A percentile compares a stretch with the other conserved stretches of the same genome.
Evolutionary conservation across 1,140 invertebrate genomes (phyloP).

Genomic region (Delia radicum): DNA sequence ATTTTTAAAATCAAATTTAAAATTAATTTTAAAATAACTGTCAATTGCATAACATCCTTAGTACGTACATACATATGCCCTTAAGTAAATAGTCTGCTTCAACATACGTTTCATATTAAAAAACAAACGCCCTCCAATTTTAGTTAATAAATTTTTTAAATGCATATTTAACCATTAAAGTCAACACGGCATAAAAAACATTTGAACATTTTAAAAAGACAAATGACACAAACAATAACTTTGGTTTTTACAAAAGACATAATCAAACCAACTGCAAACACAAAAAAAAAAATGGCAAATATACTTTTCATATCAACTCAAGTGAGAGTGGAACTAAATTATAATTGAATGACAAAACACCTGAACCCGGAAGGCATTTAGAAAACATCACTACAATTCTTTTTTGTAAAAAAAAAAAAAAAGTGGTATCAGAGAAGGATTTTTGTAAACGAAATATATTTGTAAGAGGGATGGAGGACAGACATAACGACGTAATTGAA

Average conservation of each 20-base stretch:
- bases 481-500: constrained; percentile 20
- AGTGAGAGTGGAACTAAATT: constrained; percentile 33
- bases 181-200: background rate
- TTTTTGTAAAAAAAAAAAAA: background rate
- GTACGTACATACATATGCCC: background rate
- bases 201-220: background rate
- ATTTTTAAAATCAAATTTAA: background rate
- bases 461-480: background rate
- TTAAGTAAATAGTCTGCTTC: background rate
- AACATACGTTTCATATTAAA: background rate
- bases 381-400: background rate
- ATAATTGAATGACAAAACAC: constrained; percentile 52
- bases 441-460: background rate
- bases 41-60: background rate
- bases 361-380: constrained; percentile 35
- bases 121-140: background rate
- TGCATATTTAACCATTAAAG: background rate
- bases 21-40: background rate
- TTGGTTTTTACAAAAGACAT: constrained; percentile 6
- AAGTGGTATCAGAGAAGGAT: background rate
- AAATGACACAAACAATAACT: constrained; percentile 21
- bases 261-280: constrained; percentile 16
- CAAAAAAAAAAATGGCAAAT: constrained; percentile 2
- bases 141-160: background rate
- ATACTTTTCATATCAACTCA: constrained; percentile 44